Evolutionary conservation across 2,113 vertebrate species (phyloP).

Genomic region (Varanus salvator): DNA sequence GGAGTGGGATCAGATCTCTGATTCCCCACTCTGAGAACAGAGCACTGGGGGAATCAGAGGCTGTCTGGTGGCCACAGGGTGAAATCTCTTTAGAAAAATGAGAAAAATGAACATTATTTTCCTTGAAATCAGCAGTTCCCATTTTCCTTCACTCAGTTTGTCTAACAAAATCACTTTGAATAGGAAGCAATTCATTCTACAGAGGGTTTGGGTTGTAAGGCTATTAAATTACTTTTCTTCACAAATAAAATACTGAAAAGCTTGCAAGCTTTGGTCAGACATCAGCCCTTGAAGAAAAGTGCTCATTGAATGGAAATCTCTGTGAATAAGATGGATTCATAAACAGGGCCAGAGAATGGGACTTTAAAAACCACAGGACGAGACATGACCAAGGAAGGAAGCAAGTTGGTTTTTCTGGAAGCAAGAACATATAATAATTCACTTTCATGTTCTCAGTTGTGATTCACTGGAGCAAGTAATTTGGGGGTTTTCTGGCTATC

Average conservation of each 20-base stretch:
- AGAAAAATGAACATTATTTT: not conserved
- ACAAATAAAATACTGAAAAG: conserved; percentile 21
- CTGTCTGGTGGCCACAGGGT: too few species aligned
- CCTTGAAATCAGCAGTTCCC: not conserved
- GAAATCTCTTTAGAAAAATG: not conserved
- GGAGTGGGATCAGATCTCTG: too few species aligned
- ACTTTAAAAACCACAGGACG: conserved; percentile 35
- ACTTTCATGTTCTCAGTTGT: conserved; percentile 57
- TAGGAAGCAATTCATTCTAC: conserved; percentile 60
- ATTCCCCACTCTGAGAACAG: too few species aligned
- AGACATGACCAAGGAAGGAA: conserved; percentile 73
- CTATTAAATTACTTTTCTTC: conserved; percentile 60
- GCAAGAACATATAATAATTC: conserved; percentile 70
- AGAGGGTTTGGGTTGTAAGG: conserved; percentile 8
- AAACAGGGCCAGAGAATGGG: conserved; percentile 42
- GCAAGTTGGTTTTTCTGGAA: conserved; percentile 67
- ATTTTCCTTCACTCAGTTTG: conserved; percentile 29
- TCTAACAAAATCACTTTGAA: conserved; percentile 37
- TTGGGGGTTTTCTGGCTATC: conserved; percentile 21
- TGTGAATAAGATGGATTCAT: conserved; percentile 32
- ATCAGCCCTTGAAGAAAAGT: not conserved
- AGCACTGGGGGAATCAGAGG: too few species aligned
- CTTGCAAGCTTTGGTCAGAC: conserved; percentile 25
- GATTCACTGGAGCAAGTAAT: conserved; percentile 32
- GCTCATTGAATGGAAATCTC: conserved; percentile 56